Percentiles rank a stretch among this genome's conserved stretches.
These are phyloP conservation scores for Sitta carolinensis DNA, from an alignment of 2,797 vertebrate species.

Conservation along the genomic window DNA sequence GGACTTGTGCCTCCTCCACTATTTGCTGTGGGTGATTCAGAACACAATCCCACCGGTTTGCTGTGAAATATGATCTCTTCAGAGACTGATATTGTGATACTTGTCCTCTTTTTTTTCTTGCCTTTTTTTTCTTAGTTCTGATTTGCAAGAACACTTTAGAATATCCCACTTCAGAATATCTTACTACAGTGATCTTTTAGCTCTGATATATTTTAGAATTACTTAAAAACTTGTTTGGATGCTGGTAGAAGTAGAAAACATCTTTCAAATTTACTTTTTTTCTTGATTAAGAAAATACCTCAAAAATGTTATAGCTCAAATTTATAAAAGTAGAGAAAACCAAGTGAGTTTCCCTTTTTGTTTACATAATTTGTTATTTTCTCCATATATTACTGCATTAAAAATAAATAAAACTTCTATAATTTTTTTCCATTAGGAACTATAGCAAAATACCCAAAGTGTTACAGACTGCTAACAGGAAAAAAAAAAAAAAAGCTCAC, in stretches of 20 bases:
- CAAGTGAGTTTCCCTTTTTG: conserved; percentile 70
- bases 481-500: conserved; percentile 64
- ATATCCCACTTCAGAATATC: neutral
- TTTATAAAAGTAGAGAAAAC: conserved; percentile 78
- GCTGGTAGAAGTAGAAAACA: conserved; percentile 60
- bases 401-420: conserved; percentile 83
- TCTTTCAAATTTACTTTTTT: conserved; percentile 61
- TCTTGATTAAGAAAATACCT: conserved; percentile 54
- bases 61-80: conserved; percentile 30
- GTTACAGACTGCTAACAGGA: conserved; percentile 75
- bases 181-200: conserved; percentile 33
- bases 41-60: conserved; percentile 19
- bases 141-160: neutral
- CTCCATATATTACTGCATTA: conserved; percentile 84
- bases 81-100: neutral
- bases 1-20: conserved; percentile 53
- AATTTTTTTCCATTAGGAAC: conserved; percentile 72
- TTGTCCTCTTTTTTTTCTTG: neutral
- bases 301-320: conserved; percentile 76
- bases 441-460: conserved; percentile 81
- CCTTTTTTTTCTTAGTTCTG: neutral
- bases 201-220: conserved; percentile 42
- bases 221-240: conserved; percentile 41
- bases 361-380: conserved; percentile 79
- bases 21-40: conserved; percentile 37